phyloP scores from a whole-genome alignment of 2,888 invertebrate species.

The Hyposoter dolosus region DNA sequence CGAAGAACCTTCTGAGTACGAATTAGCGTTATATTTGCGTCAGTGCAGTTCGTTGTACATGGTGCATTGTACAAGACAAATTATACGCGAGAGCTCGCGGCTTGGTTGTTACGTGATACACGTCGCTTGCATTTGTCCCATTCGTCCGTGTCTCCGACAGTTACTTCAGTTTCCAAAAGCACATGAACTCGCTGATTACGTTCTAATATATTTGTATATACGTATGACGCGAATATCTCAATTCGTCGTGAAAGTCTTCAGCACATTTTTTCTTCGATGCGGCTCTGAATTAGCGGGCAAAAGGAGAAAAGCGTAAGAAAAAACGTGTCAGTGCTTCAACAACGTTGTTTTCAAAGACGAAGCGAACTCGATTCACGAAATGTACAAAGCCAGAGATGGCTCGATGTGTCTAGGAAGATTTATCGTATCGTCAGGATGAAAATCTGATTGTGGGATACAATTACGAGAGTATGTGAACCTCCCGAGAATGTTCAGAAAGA shows the following conservation, averaged over 20 bases:
- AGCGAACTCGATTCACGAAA: constrained; percentile 32
- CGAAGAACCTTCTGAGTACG: constrained; percentile 29
- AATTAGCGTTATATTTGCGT: constrained; percentile 47
- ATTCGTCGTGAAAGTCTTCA: constrained; percentile 1
- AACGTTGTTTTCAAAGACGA: constrained; percentile 21
- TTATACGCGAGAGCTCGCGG: constrained; percentile 49
- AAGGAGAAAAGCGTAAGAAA: background rate
- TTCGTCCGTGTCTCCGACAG: constrained; percentile 64
- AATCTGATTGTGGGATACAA: constrained; percentile 36
- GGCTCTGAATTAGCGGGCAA: background rate
- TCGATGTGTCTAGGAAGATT: constrained; percentile 21
- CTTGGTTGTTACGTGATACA: constrained; percentile 64
- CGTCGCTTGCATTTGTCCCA: constrained; percentile 62
- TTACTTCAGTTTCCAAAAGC: constrained; percentile 61
- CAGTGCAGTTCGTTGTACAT: constrained; percentile 30
- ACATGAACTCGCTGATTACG: constrained; percentile 30
- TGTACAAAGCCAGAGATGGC: background rate
- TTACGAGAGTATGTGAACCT: constrained; percentile 45
- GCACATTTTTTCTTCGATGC: constrained; percentile 7
- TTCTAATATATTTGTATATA: constrained; percentile 17
- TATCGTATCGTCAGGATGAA: constrained; percentile 26
- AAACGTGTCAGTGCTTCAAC: background rate
- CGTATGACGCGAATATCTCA: too few relatives aligned
- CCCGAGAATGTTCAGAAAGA: constrained; percentile 1
- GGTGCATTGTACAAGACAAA: constrained; percentile 61